A percentile compares a stretch with the other conserved stretches of the same genome.
Evolutionary conservation across 2,888 invertebrate genomes (phyloP).

Genomic region (Nephrocerus scutellatus): DNA sequence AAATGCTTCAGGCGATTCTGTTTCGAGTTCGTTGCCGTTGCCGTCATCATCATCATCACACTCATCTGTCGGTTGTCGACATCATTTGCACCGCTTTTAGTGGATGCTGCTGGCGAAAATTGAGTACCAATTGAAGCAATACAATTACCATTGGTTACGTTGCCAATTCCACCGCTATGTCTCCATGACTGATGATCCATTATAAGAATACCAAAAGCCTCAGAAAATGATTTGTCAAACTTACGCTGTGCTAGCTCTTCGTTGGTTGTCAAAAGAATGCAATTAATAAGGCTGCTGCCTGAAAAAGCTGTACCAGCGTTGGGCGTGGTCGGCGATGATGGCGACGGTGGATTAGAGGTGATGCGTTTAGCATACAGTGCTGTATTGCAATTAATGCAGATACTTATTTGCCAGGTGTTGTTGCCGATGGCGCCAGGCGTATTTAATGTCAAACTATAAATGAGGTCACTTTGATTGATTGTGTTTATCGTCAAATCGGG

Average conservation of each 20-base stretch:
- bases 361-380: conserved; percentile 38
- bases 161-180: neutral
- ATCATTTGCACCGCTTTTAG: conserved; percentile 54
- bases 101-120: conserved; percentile 45
- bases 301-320: too few relatives aligned
- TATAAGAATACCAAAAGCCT: conserved; percentile 64
- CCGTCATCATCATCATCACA: conserved; percentile 10
- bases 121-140: conserved; percentile 52
- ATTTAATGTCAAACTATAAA: conserved; percentile 34
- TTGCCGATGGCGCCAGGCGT: conserved; percentile 16
- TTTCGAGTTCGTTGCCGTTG: conserved; percentile 20
- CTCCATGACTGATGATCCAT: conserved; percentile 32
- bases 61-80: conserved; percentile 58
- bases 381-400: conserved; percentile 43
- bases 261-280: conserved; percentile 47
- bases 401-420: conserved; percentile 38
- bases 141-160: conserved; percentile 33
- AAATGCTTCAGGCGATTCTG: conserved; percentile 35
- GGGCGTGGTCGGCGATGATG: too few relatives aligned
- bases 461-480: conserved; percentile 37
- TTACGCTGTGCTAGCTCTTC: conserved; percentile 57
- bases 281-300: conserved; percentile 40
- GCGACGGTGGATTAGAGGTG: too few relatives aligned
- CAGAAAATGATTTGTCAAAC: conserved; percentile 60
- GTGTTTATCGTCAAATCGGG: conserved; percentile 34